Evolutionary conservation across 2,113 vertebrate genomes (phyloP).

Genomic region (human): DNA sequence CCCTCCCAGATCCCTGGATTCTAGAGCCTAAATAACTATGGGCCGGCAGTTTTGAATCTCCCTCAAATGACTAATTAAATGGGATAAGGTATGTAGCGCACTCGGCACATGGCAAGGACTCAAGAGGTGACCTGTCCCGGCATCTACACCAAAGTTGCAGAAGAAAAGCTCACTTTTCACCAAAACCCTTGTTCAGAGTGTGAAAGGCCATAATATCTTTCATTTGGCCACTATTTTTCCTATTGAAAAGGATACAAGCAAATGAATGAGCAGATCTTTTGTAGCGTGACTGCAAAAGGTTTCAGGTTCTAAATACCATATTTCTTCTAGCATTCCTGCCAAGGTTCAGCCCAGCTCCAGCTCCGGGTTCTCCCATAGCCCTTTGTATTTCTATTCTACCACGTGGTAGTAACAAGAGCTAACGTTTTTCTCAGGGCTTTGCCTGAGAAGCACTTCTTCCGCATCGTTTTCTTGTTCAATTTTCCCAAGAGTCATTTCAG

Average conservation of each 20-base stretch:
- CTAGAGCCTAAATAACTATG: slow-evolving; percentile 57
- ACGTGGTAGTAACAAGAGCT: neutral
- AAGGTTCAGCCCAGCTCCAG: neutral
- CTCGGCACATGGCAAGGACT: neutral
- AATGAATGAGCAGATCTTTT: neutral
- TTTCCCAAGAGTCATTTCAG: neutral
- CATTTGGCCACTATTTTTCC: neutral
- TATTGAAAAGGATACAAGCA: neutral
- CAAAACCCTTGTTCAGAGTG: neutral
- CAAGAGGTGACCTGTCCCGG: neutral
- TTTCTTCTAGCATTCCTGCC: neutral
- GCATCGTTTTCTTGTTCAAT: neutral
- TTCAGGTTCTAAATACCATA: neutral
- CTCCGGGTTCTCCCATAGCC: neutral
- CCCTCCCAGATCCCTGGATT: slow-evolving; percentile 70
- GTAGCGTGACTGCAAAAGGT: neutral
- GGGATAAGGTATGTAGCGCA: slow-evolving; percentile 38
- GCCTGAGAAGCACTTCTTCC: neutral
- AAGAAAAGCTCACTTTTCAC: neutral
- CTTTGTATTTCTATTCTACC: neutral
- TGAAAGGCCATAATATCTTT: neutral
- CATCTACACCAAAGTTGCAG: neutral
- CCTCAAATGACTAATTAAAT: slow-evolving; percentile 64
- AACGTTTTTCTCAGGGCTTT: neutral
- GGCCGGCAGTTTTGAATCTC: slow-evolving; percentile 63